Percentiles rank a stretch among this genome's conserved stretches.
These are phyloP conservation scores for Procambarus virginalis DNA, from an alignment of 1,140 invertebrate species.

Conservation along the genomic window DNA sequence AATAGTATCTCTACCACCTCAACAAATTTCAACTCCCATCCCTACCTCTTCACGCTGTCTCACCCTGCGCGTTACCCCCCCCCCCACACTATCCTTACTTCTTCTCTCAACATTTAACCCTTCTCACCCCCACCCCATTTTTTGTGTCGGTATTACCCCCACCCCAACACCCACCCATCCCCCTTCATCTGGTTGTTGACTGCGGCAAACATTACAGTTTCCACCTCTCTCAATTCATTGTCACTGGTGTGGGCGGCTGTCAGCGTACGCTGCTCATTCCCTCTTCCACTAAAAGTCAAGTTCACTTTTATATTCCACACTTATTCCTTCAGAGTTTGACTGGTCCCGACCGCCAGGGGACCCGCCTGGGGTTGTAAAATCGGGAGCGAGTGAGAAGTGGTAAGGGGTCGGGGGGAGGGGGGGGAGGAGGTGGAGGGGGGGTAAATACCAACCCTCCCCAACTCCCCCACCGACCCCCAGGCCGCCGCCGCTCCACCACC, in stretches of 20 bases:
- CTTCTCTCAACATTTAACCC: no score
- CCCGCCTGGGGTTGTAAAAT: constrained; percentile 9
- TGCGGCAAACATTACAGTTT: background rate
- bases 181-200: background rate
- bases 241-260: background rate
- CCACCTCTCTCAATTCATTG: background rate
- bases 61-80: no score
- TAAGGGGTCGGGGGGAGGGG: background rate
- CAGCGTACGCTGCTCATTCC: background rate
- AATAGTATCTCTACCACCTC: no score
- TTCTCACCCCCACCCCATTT: no score
- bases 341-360: constrained; percentile 26
- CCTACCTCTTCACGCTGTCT: no score
- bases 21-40: no score
- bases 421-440: background rate
- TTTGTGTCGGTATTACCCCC: no score
- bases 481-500: constrained; percentile 3
- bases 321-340: constrained; percentile 5
- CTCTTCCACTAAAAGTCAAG: background rate
- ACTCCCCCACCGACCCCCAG: background rate
- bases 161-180: background rate
- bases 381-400: background rate
- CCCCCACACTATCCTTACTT: no score
- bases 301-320: background rate
- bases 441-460: background rate